These are phyloP conservation scores for Limnephilus lunatus DNA, from an alignment of 2,888 invertebrate genomes.

Conservation along the genomic window DNA sequence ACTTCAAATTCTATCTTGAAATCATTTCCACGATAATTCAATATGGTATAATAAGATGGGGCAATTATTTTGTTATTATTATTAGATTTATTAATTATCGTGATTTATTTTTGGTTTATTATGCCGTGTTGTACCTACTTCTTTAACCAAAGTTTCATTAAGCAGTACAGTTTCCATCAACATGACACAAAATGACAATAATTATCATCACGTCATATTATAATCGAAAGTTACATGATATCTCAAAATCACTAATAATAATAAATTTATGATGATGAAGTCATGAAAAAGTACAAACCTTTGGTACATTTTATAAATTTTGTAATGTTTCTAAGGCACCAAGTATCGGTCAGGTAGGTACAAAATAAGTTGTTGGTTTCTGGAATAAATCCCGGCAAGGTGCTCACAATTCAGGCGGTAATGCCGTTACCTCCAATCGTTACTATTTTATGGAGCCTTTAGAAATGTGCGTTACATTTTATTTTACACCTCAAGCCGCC, in stretches of 20 bases:
- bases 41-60: no score
- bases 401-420: neutral
- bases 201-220: neutral
- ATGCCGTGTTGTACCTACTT: no score
- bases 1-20: no score
- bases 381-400: neutral
- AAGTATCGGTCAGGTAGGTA: neutral
- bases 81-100: no score
- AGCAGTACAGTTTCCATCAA: no score
- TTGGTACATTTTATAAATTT: neutral
- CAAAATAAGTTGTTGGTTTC: constrained; percentile 2
- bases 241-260: no score
- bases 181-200: neutral
- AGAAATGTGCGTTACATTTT: constrained; percentile 24
- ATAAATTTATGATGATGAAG: no score
- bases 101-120: no score
- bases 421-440: constrained; percentile 18
- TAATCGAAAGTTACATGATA: neutral
- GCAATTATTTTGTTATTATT: no score
- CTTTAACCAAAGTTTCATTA: no score
- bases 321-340: neutral
- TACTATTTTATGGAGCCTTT: constrained; percentile 23
- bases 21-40: no score
- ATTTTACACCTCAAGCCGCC: constrained; percentile 16
- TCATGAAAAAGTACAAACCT: neutral